Evolutionary conservation across 2,888 invertebrate genomes (phyloP).

Genomic region (Uloborus plumipes): DNA sequence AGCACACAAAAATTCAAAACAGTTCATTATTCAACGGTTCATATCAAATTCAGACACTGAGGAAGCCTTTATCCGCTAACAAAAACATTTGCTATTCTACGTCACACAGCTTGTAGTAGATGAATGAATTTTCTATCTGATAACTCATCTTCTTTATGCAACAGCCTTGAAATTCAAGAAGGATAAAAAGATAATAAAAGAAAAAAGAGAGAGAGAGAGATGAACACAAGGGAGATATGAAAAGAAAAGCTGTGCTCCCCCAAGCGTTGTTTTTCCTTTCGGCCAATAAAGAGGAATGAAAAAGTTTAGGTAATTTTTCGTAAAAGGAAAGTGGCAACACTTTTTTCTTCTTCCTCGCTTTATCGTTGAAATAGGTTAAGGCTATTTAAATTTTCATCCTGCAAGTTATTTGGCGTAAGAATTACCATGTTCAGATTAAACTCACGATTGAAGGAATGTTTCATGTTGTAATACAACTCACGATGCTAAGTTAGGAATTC

Average conservation of each 20-base stretch:
- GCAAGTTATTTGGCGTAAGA: no score
- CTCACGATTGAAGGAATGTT: no score
- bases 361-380: slow-evolving; percentile 30
- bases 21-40: no score
- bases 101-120: slow-evolving; percentile 45
- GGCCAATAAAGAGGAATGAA: slow-evolving; percentile 10
- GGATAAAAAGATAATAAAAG: slow-evolving; percentile 16
- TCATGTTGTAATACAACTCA: no score
- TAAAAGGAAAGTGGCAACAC: slow-evolving; percentile 15
- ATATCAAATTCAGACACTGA: no score
- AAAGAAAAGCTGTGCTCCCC: slow-evolving; percentile 1
- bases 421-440: no score
- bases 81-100: slow-evolving; percentile 28
- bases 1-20: no score
- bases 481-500: no score
- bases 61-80: no score
- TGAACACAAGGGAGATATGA: slow-evolving; percentile 14
- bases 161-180: slow-evolving; percentile 40
- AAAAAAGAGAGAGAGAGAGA: not conserved
- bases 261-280: slow-evolving; percentile 14
- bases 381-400: not conserved
- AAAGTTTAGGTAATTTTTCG: slow-evolving; percentile 29
- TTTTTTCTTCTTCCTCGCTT: slow-evolving; percentile 11
- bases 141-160: slow-evolving; percentile 41
- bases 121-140: slow-evolving; percentile 37